Evolutionary conservation across 2,113 vertebrate genomes (phyloP).

Genomic region (Turnix velox): DNA sequence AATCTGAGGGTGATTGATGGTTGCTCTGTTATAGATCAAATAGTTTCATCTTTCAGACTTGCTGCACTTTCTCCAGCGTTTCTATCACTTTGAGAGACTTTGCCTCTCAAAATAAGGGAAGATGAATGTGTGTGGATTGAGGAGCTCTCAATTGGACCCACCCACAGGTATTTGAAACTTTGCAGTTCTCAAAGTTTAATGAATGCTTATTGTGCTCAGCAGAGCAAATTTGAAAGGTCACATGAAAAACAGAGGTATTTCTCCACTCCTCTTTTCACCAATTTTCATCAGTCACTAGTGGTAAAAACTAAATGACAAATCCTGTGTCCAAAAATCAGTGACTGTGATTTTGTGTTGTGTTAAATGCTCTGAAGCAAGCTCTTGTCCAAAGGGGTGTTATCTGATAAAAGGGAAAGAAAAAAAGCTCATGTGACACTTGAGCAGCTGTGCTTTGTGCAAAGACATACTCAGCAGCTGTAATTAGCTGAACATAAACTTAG

Average conservation of each 20-base stretch:
- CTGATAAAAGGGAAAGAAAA: not conserved
- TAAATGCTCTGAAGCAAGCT: not conserved
- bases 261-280: not conserved
- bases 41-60: slow-evolving; percentile 43
- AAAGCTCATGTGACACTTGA: not conserved
- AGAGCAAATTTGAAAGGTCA: slow-evolving; percentile 24
- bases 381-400: not conserved
- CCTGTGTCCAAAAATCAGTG: not conserved
- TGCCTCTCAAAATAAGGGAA: not conserved
- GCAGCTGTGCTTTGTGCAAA: not conserved
- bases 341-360: not conserved
- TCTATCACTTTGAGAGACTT: slow-evolving; percentile 36
- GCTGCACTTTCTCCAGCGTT: not conserved
- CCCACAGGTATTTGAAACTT: not conserved
- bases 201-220: slow-evolving; percentile 9
- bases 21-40: not conserved
- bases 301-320: not conserved
- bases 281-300: not conserved
- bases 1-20: slow-evolving; percentile 46
- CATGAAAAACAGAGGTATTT: not conserved
- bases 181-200: slow-evolving; percentile 24
- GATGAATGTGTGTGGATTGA: slow-evolving; percentile 25
- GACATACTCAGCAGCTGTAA: not conserved
- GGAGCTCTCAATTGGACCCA: not conserved
- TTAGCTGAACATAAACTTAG: not conserved